Conservation (phyloP, 1,140 invertebrate species). For the Drosophila nebulosa region DNA sequence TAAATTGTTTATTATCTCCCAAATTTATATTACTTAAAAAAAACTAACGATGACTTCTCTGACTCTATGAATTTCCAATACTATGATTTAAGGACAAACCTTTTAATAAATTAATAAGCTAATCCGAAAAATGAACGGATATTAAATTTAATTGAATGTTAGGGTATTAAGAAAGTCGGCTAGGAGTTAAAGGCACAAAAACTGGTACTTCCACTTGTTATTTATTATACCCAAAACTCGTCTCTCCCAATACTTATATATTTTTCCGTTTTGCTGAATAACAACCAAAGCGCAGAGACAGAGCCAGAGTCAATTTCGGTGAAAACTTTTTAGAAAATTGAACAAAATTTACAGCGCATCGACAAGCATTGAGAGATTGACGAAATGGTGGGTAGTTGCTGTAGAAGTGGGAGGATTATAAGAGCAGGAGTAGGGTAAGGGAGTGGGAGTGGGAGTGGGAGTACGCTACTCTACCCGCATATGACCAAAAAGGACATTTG, state of each 20-base stretch:
- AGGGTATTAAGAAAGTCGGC: neutral
- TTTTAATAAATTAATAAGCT: too few relatives aligned
- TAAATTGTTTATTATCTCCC: too few relatives aligned
- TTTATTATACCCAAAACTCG: constrained; percentile 43
- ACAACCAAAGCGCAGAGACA: constrained; percentile 17
- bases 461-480: constrained; percentile 38
- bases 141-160: too few relatives aligned
- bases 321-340: constrained; percentile 77
- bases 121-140: too few relatives aligned
- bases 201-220: constrained; percentile 19
- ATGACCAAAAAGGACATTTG: constrained; percentile 70
- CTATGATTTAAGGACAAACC: too few relatives aligned
- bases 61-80: too few relatives aligned
- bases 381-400: constrained; percentile 29
- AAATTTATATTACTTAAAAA: too few relatives aligned
- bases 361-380: constrained; percentile 46
- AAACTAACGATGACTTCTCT: too few relatives aligned
- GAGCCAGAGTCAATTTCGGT: constrained; percentile 48
- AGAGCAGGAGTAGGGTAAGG: neutral
- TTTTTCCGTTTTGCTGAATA: constrained; percentile 19
- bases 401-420: neutral
- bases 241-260: neutral
- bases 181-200: neutral
- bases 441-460: neutral
- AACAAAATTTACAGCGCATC: constrained; percentile 66